Evolutionary conservation across 2,888 invertebrate genomes (phyloP).

Genomic region (Idaea aversata): DNA sequence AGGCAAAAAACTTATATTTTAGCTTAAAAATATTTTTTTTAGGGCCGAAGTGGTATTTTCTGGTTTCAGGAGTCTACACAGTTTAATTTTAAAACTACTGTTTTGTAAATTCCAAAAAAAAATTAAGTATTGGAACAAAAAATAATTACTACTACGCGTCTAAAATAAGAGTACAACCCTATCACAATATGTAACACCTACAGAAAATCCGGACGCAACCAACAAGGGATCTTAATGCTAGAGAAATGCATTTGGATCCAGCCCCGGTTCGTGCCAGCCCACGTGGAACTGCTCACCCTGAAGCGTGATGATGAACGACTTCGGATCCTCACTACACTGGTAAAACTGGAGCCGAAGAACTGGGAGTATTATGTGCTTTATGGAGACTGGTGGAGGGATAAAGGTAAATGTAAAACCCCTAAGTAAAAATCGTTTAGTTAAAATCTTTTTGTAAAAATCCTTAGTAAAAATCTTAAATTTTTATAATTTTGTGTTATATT

Average conservation of each 20-base stretch:
- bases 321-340: slow-evolving; percentile 79
- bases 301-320: slow-evolving; percentile 79
- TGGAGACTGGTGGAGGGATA: slow-evolving; percentile 85
- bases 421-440: too few relatives aligned
- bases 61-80: too few relatives aligned
- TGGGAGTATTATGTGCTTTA: slow-evolving; percentile 87
- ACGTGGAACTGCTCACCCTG: slow-evolving; percentile 83
- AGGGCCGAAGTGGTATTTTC: too few relatives aligned
- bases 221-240: slow-evolving; percentile 83
- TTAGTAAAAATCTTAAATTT: too few relatives aligned
- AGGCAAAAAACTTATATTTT: too few relatives aligned
- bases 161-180: background rate
- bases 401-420: slow-evolving; percentile 66
- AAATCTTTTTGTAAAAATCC: too few relatives aligned
- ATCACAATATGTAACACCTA: background rate
- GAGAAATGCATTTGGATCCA: slow-evolving; percentile 84
- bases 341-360: slow-evolving; percentile 83
- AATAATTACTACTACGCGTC: background rate
- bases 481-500: too few relatives aligned
- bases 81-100: too few relatives aligned
- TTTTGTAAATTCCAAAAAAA: too few relatives aligned
- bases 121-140: too few relatives aligned
- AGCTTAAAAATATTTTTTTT: too few relatives aligned
- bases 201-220: slow-evolving; percentile 83
- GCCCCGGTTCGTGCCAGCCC: slow-evolving; percentile 85